Percentiles rank a stretch among this genome's conserved stretches.
Conservation (phyloP, 2,888 invertebrate species). For the Tribolium freemani region DNA sequence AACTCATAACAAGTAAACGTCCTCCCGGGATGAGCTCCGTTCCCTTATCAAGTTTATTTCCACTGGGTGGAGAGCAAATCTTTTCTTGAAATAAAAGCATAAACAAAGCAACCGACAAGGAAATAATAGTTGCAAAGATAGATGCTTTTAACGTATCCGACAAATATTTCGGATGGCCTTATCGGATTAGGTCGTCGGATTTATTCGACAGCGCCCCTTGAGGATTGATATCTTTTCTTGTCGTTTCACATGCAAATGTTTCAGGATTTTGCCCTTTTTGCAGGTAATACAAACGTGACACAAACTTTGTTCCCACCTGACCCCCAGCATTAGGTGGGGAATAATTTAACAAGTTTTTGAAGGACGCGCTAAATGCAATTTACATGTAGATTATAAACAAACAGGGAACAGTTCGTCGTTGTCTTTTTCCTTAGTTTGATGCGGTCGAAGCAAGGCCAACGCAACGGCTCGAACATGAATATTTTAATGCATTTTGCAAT, state of each 20-base stretch:
- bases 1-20: slow-evolving; percentile 18
- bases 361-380: slow-evolving; percentile 3
- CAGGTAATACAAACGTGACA: slow-evolving; percentile 18
- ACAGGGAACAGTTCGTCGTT: background rate
- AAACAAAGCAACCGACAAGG: slow-evolving; percentile 6
- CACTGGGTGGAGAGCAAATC: slow-evolving; percentile 14
- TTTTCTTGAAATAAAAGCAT: slow-evolving; percentile 25
- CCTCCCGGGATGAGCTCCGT: slow-evolving; percentile 6
- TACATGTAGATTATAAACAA: slow-evolving; percentile 33
- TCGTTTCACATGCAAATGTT: slow-evolving; percentile 33
- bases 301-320: slow-evolving; percentile 17
- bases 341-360: slow-evolving; percentile 14
- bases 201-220: slow-evolving; percentile 17
- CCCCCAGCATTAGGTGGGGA: background rate
- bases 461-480: background rate
- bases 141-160: slow-evolving; percentile 13
- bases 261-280: slow-evolving; percentile 15
- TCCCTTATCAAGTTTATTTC: slow-evolving; percentile 18
- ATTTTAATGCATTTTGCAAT: background rate
- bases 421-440: slow-evolving; percentile 6
- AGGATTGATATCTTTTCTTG: slow-evolving; percentile 22
- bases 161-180: slow-evolving; percentile 23
- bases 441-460: background rate
- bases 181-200: slow-evolving; percentile 35
- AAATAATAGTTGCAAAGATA: slow-evolving; percentile 23